Base-by-base conservation (phyloP, 2,888 invertebrate species). In the Eristalinus aeneus region DNA sequence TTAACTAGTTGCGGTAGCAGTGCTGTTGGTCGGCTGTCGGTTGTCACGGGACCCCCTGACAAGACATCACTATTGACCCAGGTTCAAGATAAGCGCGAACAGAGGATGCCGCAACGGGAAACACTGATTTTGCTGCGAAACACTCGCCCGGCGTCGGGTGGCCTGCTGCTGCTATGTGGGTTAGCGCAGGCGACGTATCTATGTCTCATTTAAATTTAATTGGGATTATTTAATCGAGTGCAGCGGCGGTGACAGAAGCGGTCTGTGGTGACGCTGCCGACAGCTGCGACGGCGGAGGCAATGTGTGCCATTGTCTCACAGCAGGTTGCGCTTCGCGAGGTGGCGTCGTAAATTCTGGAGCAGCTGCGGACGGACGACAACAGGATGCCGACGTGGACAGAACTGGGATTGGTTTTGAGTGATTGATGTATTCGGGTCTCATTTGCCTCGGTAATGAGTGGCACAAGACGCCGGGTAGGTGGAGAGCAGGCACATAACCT, bases 201-300 rank as follows among this genome's bases (percentile, higher is more conserved):
- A 20, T 61, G 58, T 73, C 76, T 85, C 63, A 81, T 81, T 81
- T 85, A 68, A 81, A 81, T 85, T 80, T 81, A 81, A 81, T 81
- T 81, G 77, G 58, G 71, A 68, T 75, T 68, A 85, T 76, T 80
- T 76, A 75, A 85, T 68, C 11, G 69, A 22, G 53, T 46, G 46
- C 16, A 46, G 5, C 4, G 39, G 16, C 8, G 16, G 8, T 16
- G 1, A n/a, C n/a, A n/a, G n/a, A n/a, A n/a, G n/a, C n/a, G n/a
- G n/a, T n/a, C n/a, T n/a, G n/a, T n/a, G n/a, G n/a, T n/a, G n/a
- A n/a, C n/a, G n/a, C n/a, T n/a, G n/a, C n/a, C n/a, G n/a, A n/a
- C n/a, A n/a, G n/a, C n/a, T 39, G 39, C n/a, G n/a, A 6, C 4
- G 39, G 16, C 16, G 16, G 6, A n/a, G 1, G 46, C 46, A 1